Percentiles rank a stretch among this genome's conserved stretches.
Evolutionary conservation across 1,140 invertebrate species (phyloP).

Genomic region (Drosophila leontia): DNA sequence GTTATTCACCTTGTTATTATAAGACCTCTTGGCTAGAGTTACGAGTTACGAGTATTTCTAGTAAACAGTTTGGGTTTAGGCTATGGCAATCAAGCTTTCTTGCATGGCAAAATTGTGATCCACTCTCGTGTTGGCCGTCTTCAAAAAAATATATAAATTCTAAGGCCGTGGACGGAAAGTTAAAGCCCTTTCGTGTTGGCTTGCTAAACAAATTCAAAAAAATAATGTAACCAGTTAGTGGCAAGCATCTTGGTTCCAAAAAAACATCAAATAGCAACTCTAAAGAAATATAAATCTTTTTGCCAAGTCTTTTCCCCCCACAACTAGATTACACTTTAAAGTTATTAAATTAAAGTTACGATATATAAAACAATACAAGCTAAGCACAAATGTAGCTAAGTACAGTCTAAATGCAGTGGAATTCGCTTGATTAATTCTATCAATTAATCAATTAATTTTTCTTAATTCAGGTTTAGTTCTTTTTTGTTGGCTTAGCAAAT

Average conservation of each 20-base stretch:
- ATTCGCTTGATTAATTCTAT: background rate
- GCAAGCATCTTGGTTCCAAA: slow-evolving; percentile 18
- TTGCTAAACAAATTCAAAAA: slow-evolving; percentile 14
- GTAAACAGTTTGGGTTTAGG: slow-evolving; percentile 29
- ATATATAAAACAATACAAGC: slow-evolving; percentile 27
- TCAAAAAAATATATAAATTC: slow-evolving; percentile 17
- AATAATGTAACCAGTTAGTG: slow-evolving; percentile 28
- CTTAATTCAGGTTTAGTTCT: too few relatives aligned
- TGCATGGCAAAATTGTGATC: slow-evolving; percentile 49
- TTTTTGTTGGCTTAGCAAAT: background rate
- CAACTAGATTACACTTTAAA: slow-evolving; percentile 44
- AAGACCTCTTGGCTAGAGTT: background rate
- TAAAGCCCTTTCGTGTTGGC: slow-evolving; percentile 46
- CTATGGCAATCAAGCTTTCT: slow-evolving; percentile 64
- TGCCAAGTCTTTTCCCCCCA: slow-evolving; percentile 54
- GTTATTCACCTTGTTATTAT: background rate
- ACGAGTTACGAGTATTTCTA: slow-evolving; percentile 13
- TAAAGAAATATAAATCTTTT: slow-evolving; percentile 46
- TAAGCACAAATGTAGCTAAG: slow-evolving; percentile 37
- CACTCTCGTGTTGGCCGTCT: slow-evolving; percentile 24
- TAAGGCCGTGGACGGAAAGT: slow-evolving; percentile 69
- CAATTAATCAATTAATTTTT: too few relatives aligned
- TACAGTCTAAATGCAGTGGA: slow-evolving; percentile 16
- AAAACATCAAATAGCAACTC: slow-evolving; percentile 26
- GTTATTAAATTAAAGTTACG: slow-evolving; percentile 25